Conservation (phyloP, 2,797 vertebrate genomes). For the Lepidocolaptes lacrymiger region DNA sequence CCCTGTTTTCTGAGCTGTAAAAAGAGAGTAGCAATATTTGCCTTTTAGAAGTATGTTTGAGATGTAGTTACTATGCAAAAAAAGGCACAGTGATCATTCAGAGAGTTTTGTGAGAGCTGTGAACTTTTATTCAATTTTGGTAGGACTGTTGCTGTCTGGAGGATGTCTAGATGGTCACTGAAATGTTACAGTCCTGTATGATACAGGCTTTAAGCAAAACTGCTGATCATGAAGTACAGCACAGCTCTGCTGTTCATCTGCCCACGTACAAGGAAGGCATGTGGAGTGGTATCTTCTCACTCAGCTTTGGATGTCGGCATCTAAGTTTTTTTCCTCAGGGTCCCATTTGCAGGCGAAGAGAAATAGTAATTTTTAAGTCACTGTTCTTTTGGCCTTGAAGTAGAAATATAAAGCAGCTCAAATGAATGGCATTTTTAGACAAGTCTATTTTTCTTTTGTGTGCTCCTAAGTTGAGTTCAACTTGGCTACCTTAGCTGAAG, state of each 20-base stretch:
- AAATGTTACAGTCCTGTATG: neutral
- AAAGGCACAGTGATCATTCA: neutral
- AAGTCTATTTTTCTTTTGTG: neutral
- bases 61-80: neutral
- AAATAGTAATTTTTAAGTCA: neutral
- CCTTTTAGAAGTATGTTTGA: neutral
- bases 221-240: neutral
- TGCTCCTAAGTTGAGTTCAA: neutral
- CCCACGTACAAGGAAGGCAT: neutral
- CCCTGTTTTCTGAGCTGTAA: neutral
- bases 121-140: neutral
- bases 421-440: neutral
- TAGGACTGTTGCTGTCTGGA: neutral
- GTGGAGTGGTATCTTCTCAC: neutral
- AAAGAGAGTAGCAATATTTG: neutral
- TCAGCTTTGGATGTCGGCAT: neutral
- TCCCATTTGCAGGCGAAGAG: neutral
- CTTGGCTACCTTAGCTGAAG: neutral
- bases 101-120: neutral
- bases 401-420: neutral
- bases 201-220: neutral
- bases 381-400: neutral
- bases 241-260: neutral
- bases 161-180: neutral
- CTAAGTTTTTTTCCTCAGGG: neutral